phyloP scores from a whole-genome alignment of 1,140 invertebrate species.

The Globodera rostochiensis region DNA sequence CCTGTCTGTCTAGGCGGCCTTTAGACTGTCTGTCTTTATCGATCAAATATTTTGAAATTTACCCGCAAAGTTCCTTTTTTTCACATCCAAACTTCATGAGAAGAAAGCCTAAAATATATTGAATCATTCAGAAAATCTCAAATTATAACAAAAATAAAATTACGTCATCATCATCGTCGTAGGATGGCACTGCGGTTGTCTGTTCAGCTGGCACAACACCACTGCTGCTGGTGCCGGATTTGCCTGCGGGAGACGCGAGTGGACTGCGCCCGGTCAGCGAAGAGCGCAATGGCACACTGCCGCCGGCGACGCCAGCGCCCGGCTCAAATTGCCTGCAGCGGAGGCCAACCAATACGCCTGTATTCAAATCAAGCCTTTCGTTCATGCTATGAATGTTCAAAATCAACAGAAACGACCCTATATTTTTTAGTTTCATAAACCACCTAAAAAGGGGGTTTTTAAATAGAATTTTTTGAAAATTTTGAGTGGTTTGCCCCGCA shows the following conservation, averaged over 20 bases:
- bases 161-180: slow-evolving; percentile 16
- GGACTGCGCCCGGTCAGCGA: not conserved
- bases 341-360: not conserved
- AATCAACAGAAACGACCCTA: no score
- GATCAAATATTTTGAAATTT: not conserved
- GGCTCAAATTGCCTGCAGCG: not conserved
- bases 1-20: no score
- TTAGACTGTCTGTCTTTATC: no score
- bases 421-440: no score
- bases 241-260: not conserved
- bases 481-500: not conserved
- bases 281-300: not conserved
- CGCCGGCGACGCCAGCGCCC: not conserved
- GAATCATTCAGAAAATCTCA: not conserved
- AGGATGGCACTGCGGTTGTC: not conserved
- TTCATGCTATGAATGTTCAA: no score
- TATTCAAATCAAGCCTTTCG: not conserved
- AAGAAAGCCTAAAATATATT: slow-evolving; percentile 5
- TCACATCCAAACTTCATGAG: not conserved
- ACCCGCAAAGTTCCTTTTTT: not conserved
- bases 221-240: not conserved
- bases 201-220: not conserved
- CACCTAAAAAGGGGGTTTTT: not conserved
- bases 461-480: not conserved
- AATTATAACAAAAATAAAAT: not conserved